Conservation (phyloP, 2,113 vertebrate species). For the Podocnemis expansa region DNA sequence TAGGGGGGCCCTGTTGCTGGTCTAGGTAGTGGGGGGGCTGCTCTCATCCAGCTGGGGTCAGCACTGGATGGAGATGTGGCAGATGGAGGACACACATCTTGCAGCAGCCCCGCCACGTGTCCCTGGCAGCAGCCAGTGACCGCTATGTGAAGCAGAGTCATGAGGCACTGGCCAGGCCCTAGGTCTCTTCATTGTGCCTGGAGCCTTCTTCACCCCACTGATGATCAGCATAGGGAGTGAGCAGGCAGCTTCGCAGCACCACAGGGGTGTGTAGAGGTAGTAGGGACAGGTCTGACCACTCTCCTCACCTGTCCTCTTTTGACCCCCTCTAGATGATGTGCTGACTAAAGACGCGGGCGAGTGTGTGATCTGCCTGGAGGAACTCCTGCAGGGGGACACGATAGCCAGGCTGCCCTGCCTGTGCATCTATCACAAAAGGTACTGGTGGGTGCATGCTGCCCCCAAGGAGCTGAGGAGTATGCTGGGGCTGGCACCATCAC, state of each 20-base stretch:
- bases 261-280: too few species aligned
- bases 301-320: not conserved
- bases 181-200: not conserved
- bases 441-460: not conserved
- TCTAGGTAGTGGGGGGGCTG: not conserved
- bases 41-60: not conserved
- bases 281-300: too few species aligned
- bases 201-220: too few species aligned
- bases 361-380: conserved; percentile 99
- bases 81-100: not conserved
- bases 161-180: too few species aligned
- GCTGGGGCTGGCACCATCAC: not conserved
- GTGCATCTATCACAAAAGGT: conserved; percentile 99
- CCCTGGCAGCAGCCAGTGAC: not conserved
- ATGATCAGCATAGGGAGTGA: not conserved
- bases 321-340: conserved; percentile 87
- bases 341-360: conserved; percentile 96
- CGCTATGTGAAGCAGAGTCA: too few species aligned
- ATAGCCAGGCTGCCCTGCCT: conserved; percentile 99
- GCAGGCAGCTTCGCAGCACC: not conserved
- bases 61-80: not conserved
- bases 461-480: not conserved
- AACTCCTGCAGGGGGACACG: conserved; percentile 97
- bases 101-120: not conserved
- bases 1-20: not conserved